Conservation (phyloP, 1,140 invertebrate species). For the Lineus longissimus region DNA sequence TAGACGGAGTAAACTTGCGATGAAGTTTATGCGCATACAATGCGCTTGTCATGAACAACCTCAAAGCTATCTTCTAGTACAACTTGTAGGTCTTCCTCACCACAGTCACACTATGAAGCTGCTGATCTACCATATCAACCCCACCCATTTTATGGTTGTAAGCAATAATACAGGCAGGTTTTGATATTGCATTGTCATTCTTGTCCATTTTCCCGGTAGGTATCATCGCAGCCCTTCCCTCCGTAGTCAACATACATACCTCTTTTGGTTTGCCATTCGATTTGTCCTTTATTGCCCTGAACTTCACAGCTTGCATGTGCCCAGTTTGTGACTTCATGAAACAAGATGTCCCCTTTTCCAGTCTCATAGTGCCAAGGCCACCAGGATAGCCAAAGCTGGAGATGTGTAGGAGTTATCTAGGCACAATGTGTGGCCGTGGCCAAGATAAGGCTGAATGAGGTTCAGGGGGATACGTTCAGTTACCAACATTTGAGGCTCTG, state of each 20-base stretch:
- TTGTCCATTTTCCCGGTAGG: neutral
- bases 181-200: neutral
- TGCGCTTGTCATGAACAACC: neutral
- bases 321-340: neutral
- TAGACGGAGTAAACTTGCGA: neutral
- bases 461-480: no score
- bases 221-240: neutral
- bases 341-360: neutral
- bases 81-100: neutral
- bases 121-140: neutral
- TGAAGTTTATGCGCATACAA: neutral
- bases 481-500: no score
- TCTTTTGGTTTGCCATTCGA: neutral
- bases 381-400: no score
- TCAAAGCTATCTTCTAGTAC: neutral
- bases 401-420: no score
- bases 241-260: neutral
- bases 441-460: no score
- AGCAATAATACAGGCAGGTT: neutral
- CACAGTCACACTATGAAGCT: neutral
- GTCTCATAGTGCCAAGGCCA: neutral
- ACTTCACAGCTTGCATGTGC: neutral
- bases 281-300: neutral
- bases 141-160: neutral
- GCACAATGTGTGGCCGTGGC: no score